A percentile compares a stretch with the other conserved stretches of the same genome.
These are phyloP conservation scores for Calephelis nemesis DNA, from an alignment of 1,140 invertebrate genomes.

Conservation along the genomic window DNA sequence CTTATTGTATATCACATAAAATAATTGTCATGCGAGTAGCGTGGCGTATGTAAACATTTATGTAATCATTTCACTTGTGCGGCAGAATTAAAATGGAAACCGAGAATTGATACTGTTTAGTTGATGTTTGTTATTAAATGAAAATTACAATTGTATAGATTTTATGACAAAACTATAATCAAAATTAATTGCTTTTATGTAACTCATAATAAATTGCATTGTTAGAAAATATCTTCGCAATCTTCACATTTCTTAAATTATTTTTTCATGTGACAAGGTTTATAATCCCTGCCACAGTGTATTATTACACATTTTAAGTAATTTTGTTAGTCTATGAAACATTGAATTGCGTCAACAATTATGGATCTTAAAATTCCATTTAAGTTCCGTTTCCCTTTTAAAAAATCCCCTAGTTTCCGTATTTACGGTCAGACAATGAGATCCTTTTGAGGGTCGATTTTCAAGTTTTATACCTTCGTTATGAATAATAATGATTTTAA, in stretches of 20 bases:
- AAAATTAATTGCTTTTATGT: too few relatives aligned
- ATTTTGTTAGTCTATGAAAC: constrained; percentile 14
- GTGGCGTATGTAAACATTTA: too few relatives aligned
- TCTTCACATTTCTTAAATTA: too few relatives aligned
- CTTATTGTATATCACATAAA: too few relatives aligned
- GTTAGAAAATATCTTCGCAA: too few relatives aligned
- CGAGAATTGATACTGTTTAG: neutral
- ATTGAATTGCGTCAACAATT: constrained; percentile 33
- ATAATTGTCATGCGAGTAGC: too few relatives aligned
- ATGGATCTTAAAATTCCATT: constrained; percentile 38
- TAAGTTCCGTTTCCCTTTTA: constrained; percentile 36
- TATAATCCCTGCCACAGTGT: neutral
- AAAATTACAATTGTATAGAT: too few relatives aligned
- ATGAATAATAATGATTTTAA: constrained; percentile 23
- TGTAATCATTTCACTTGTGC: too few relatives aligned
- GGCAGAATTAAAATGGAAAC: neutral
- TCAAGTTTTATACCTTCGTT: constrained; percentile 13
- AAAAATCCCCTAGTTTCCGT: constrained; percentile 36
- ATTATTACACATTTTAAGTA: constrained; percentile 5
- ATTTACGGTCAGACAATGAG: constrained; percentile 21
- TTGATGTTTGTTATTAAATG: too few relatives aligned
- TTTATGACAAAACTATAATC: too few relatives aligned
- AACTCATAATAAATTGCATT: too few relatives aligned
- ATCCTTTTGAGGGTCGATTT: constrained; percentile 21
- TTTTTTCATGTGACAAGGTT: neutral